phyloP scores from a whole-genome alignment of 37 sponge, comb jelly and placozoan species.

The Mnemiopsis leidyi region DNA sequence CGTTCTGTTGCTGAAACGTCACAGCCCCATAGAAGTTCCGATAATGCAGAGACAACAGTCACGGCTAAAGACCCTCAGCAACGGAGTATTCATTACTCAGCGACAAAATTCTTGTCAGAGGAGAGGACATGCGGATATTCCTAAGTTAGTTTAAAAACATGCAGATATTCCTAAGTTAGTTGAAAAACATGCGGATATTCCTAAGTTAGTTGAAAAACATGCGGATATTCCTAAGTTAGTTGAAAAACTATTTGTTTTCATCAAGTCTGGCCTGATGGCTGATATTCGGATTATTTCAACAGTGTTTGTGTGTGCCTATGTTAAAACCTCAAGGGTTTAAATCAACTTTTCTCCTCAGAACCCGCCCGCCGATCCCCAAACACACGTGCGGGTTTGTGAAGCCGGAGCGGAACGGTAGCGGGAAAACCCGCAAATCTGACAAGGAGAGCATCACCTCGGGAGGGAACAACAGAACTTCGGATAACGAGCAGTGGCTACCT shows the following conservation, averaged over 20 bases:
- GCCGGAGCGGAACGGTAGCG: conserved; percentile 22
- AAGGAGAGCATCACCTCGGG: neutral
- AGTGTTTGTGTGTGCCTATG: too few relatives aligned
- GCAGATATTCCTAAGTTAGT: conserved; percentile 6
- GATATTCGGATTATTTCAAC: too few relatives aligned
- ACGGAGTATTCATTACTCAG: conserved; percentile 62
- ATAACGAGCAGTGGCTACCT: conserved; percentile 42
- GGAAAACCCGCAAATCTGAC: neutral
- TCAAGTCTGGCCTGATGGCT: too few relatives aligned
- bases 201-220: neutral
- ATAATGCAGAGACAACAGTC: conserved; percentile 9
- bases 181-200: neutral
- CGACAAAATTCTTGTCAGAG: neutral
- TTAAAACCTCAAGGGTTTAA: too few relatives aligned
- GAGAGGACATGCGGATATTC: neutral
- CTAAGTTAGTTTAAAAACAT: neutral
- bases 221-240: conserved; percentile 5
- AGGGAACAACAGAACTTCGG: neutral
- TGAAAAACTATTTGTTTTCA: too few relatives aligned
- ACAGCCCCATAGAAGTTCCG: conserved; percentile 34
- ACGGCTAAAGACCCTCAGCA: neutral
- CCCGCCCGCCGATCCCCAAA: conserved; percentile 34
- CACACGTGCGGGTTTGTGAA: conserved; percentile 59
- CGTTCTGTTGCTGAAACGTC: conserved; percentile 6
- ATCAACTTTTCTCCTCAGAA: neutral